These are phyloP conservation scores for Apus apus DNA, from an alignment of 2,113 vertebrate genomes.

Conservation along the genomic window DNA sequence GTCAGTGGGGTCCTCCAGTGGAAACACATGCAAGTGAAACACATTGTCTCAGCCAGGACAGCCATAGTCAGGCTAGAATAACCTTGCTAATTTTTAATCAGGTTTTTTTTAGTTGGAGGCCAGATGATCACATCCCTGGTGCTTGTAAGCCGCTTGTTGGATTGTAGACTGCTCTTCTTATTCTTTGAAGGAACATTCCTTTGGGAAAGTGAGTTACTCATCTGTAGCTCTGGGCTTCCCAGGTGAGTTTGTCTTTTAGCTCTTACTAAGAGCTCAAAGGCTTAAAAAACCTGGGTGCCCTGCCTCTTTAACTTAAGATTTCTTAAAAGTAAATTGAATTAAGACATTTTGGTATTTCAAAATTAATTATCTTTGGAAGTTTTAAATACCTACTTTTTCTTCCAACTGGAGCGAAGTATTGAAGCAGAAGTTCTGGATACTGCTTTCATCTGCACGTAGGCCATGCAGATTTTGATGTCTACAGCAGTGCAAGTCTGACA, in stretches of 20 bases:
- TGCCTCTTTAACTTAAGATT: background rate
- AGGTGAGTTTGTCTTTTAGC: background rate
- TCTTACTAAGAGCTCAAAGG: background rate
- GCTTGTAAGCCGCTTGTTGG: background rate
- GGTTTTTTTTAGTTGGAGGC: background rate
- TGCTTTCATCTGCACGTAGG: background rate
- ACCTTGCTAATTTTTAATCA: background rate
- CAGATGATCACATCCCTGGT: background rate
- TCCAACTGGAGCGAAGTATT: background rate
- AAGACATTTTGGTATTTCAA: background rate
- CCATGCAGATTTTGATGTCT: background rate
- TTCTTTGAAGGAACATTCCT: background rate
- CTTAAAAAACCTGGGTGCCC: background rate
- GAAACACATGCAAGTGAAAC: background rate
- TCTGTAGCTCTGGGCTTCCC: background rate
- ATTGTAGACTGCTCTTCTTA: background rate
- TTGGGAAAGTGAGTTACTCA: accelerated
- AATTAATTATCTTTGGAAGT: background rate
- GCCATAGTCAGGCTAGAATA: background rate
- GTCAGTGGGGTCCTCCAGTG: background rate
- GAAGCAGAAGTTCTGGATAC: background rate
- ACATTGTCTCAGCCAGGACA: background rate
- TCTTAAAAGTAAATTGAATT: background rate
- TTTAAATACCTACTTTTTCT: background rate
- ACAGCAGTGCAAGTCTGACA: background rate